These are phyloP conservation scores for Psittacara wagleri DNA, from an alignment of 2,113 vertebrate genomes.

Conservation along the genomic window DNA sequence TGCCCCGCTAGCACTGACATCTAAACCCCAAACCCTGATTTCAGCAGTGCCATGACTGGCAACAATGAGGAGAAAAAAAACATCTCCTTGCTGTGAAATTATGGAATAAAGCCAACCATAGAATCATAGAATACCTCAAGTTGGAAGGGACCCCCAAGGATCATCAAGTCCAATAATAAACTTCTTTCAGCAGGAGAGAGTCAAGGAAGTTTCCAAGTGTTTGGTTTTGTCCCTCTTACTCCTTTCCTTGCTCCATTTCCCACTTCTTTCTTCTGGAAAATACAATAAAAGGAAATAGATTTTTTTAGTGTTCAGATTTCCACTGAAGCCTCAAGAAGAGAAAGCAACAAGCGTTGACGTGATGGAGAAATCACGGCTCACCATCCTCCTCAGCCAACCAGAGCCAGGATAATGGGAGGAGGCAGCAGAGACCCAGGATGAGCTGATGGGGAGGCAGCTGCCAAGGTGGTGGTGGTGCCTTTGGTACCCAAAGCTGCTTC, in stretches of 20 bases:
- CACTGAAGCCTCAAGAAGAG: neutral
- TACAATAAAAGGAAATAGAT: neutral
- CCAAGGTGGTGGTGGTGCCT: fast-evolving
- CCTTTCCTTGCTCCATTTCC: neutral
- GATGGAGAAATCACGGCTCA: neutral
- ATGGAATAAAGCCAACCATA: neutral
- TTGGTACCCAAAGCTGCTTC: neutral
- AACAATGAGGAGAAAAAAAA: fast-evolving
- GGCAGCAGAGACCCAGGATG: neutral
- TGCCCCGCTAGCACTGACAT: fast-evolving
- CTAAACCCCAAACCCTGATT: neutral
- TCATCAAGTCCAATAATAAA: neutral
- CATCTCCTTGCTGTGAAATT: neutral
- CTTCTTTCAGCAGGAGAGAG: neutral
- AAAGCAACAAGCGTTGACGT: fast-evolving
- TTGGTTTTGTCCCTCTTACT: neutral
- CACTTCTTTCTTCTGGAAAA: neutral
- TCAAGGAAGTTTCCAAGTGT: neutral
- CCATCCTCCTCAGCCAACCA: neutral
- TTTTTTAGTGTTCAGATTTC: neutral
- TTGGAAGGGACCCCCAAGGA: neutral
- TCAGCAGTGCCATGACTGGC: neutral
- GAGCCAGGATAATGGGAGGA: neutral
- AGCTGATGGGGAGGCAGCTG: neutral
- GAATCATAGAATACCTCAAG: neutral